Conservation (phyloP, 2,888 invertebrate species). For the Xylocampa areola region DNA sequence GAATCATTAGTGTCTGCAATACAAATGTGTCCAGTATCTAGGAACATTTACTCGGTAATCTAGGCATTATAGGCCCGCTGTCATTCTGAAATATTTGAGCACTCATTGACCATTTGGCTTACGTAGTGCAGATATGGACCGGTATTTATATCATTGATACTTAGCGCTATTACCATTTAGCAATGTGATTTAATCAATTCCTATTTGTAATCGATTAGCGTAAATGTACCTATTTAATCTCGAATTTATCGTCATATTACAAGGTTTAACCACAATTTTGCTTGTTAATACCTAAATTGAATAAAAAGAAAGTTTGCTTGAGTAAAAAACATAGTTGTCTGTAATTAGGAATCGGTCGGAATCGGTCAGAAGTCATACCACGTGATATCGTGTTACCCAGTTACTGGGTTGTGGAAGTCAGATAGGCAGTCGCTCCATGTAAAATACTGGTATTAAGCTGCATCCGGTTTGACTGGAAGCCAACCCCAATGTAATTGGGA, state of each 20-base stretch:
- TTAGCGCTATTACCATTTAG: conserved; percentile 3
- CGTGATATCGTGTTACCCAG: no score
- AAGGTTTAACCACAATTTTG: background rate
- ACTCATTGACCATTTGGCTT: conserved; percentile 19
- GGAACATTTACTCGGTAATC: background rate
- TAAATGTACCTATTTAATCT: conserved; percentile 32
- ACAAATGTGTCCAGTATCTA: conserved; percentile 19
- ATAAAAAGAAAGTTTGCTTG: no score
- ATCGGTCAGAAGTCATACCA: no score
- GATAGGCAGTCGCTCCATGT: no score
- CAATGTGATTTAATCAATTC: conserved; percentile 13
- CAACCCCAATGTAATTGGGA: no score
- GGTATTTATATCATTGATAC: conserved; percentile 17
- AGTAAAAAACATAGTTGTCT: no score
- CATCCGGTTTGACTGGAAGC: no score
- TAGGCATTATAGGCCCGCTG: background rate
- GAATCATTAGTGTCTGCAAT: conserved; percentile 19
- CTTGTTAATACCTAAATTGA: background rate
- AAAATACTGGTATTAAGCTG: no score
- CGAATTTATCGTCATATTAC: conserved; percentile 12
- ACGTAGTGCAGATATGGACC: conserved; percentile 4
- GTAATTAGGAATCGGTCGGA: no score
- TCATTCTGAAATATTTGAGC: conserved; percentile 36
- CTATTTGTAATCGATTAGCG: conserved; percentile 8
- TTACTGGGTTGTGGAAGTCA: no score